Base-by-base conservation (phyloP, 1,140 invertebrate species). In the Vanessa tameamea region DNA sequence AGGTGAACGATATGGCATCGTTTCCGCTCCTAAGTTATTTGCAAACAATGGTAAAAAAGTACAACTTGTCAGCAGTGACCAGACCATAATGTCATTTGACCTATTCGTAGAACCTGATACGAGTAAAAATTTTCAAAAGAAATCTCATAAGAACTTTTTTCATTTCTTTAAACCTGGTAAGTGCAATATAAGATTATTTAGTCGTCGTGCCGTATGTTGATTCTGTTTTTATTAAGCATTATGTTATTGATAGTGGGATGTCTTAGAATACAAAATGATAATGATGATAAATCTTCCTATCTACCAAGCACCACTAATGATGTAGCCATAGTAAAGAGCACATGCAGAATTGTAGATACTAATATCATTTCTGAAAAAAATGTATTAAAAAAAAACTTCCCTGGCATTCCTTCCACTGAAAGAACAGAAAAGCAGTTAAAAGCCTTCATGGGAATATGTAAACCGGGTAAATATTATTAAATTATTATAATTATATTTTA, bases 11-110 rank as follows among this genome's bases (percentile, higher is more conserved):
- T 68, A 79, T 48, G 84, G 80, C 20, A 43, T 81, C 6, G 72
- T 88, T 53, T 80, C 84, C 37, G 74, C 84, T 20, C 78, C 84
- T 31, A 85, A 85, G 69, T 61, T 77, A 51, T 72, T 55, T 31
- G 51, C 66, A 12, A 69, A 68, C 14, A 26, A 37, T 26, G 48
- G 72, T 23, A 82, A 87, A 69, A 85, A 81, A 73, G 59, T 90
- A 67, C 80, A 83, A 11, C 67, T 88, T 8, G 79, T 85, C 7
- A 87, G 75, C 59, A 92, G 88, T 66, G 86, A 92, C 65, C 85
- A 87, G 73, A 91, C 89, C 16, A 88, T 92, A 43, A 82, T 88
- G 79, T 87, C 85, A 0, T 92, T 92, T 72, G 80, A 92, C 75
- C 70, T 92, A 20, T 71, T 84, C 14, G 76, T 87, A 80, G 85